These are phyloP conservation scores for Lichenostomus cassidix DNA, from an alignment of 2,113 vertebrate genomes.

Conservation along the genomic window DNA sequence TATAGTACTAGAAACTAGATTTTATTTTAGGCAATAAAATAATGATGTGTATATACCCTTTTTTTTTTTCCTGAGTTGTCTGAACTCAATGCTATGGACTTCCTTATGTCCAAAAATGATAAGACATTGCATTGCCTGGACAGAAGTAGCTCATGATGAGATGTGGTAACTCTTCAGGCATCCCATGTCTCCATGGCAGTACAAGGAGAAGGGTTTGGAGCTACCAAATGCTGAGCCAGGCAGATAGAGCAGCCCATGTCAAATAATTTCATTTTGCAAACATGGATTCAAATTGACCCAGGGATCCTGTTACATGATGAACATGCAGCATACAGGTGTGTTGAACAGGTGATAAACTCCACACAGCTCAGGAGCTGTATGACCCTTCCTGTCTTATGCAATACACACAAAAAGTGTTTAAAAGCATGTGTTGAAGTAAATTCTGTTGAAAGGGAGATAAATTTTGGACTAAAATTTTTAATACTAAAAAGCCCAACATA, in stretches of 20 bases:
- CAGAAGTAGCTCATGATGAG: neutral
- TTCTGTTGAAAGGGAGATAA: neutral
- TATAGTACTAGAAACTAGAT: neutral
- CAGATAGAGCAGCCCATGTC: neutral
- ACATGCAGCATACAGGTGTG: neutral
- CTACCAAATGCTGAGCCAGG: neutral
- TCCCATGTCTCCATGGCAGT: neutral
- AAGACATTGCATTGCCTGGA: neutral
- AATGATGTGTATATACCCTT: rapidly evolving
- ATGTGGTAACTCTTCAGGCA: neutral
- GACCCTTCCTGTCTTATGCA: neutral
- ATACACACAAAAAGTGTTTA: neutral
- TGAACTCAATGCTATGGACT: neutral
- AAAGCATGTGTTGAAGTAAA: neutral
- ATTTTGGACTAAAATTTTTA: too few species aligned
- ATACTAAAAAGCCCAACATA: neutral
- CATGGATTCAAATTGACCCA: neutral
- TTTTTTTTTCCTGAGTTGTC: neutral
- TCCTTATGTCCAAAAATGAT: neutral
- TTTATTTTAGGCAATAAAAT: neutral
- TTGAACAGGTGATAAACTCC: rapidly evolving
- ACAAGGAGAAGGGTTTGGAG: neutral
- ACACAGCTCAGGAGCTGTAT: neutral
- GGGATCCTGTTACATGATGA: neutral
- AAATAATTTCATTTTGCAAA: neutral